Evolutionary conservation across 37 sponge, comb jelly and placozoan genomes (phyloP).

Genomic region (Corticium candelabrum): DNA sequence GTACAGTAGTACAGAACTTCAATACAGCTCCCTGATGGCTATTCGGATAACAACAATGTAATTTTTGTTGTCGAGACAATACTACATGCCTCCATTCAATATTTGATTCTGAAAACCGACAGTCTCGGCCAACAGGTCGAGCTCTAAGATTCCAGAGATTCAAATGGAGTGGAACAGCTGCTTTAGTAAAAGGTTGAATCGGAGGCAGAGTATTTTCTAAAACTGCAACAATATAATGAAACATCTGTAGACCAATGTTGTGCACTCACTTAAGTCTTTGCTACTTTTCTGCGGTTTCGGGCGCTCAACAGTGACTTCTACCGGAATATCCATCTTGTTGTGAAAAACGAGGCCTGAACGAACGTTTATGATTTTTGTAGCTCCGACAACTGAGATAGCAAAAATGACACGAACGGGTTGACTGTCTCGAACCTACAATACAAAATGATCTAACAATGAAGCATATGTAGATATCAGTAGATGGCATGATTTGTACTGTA

Average conservation of each 20-base stretch:
- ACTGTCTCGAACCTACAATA: not conserved
- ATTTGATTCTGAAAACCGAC: slow-evolving; percentile 36
- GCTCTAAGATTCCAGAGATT: slow-evolving; percentile 34
- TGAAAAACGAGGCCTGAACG: slow-evolving; percentile 70
- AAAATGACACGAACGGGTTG: slow-evolving; percentile 52
- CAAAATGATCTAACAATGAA: not conserved
- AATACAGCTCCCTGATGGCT: no score
- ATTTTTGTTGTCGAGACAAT: no score
- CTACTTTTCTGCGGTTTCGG: no score
- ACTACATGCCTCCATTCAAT: slow-evolving; percentile 42
- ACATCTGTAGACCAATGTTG: no score
- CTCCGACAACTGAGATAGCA: slow-evolving; percentile 61
- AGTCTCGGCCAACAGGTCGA: slow-evolving; percentile 62
- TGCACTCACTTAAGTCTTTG: no score
- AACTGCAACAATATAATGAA: no score
- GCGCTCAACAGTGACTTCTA: slow-evolving; percentile 23
- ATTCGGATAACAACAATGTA: no score
- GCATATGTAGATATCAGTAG: no score
- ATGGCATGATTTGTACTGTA: not conserved
- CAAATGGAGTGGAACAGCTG: slow-evolving; percentile 69
- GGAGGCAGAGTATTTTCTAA: no score
- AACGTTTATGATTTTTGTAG: slow-evolving; percentile 76
- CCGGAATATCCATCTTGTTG: slow-evolving; percentile 59
- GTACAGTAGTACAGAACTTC: no score
- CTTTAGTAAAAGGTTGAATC: slow-evolving; percentile 23